Percentiles rank a stretch among this genome's conserved stretches.
Conservation (phyloP, 2,888 invertebrate species). For the Drosophila pseudotalamancana region DNA sequence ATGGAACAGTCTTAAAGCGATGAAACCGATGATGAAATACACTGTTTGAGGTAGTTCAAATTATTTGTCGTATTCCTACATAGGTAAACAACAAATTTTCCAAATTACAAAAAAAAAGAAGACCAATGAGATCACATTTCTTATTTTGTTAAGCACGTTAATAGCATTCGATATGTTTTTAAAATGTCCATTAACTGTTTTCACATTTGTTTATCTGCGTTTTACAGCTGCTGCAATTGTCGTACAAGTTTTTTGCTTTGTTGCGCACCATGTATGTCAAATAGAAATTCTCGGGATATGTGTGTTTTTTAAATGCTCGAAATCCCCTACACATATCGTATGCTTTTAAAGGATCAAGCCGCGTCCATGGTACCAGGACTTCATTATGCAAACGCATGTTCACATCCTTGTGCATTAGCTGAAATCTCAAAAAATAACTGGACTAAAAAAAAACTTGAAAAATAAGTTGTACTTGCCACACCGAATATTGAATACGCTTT, state of each 20-base stretch:
- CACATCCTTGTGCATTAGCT: constrained; percentile 39
- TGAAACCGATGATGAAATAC: no score
- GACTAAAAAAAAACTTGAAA: not conserved
- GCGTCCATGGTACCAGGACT: constrained; percentile 6
- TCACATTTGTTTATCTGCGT: not conserved
- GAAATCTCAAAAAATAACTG: not conserved
- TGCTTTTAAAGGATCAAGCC: constrained; percentile 64
- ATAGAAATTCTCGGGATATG: constrained; percentile 35
- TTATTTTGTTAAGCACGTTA: no score
- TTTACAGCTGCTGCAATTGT: constrained; percentile 77
- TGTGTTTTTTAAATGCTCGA: constrained; percentile 4
- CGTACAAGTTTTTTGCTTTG: constrained; percentile 81
- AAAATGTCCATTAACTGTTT: not conserved
- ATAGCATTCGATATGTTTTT: not conserved
- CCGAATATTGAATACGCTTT: not conserved
- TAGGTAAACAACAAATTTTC: no score
- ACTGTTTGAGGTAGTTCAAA: no score
- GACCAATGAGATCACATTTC: no score
- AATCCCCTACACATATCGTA: constrained; percentile 24
- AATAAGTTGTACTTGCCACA: not conserved
- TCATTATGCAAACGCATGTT: constrained; percentile 69
- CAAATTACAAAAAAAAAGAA: no score
- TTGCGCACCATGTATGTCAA: constrained; percentile 76
- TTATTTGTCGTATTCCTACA: no score
- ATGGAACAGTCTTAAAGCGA: no score